Base-by-base conservation (phyloP, 2,797 vertebrate genomes). In the Platyrinchus mystaceus region DNA sequence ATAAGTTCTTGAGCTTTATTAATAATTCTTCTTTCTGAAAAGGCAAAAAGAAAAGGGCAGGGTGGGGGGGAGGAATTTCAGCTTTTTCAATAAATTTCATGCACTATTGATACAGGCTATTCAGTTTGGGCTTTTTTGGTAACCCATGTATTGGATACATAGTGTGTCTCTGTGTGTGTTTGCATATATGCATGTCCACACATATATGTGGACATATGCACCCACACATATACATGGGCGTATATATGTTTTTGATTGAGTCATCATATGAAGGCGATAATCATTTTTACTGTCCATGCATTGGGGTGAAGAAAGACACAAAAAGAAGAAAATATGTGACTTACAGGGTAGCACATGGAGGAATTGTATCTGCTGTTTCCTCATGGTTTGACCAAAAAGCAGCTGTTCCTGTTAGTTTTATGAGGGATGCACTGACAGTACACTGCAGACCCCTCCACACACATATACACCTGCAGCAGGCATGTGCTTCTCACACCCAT, bases 221-320 rank as follows among this genome's bases (percentile, higher is more conserved):
- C 7, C 9, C 14, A 9, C 8, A 10, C 1, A 18, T 6, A 18
- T 24, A 3, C 6, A 21, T 9, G 12, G 7, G 2, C 1, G 0
- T 27, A 3, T 41, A 4, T 18, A 44, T 21, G 7, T 50, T 17
- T 64, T 78, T 53, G 15, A 26, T 14, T 7, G 23, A 39, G 6
- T 16, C 44, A 82, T 11, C 30, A 56, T 23, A 62, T 32, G 22
- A 47, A 73, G 11, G 6, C 18, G 18, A n/a, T 27, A 10, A 12
- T n/a, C 11, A 10, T 49, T 74, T 63, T 53, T 66, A 17, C 32
- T 71, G 53, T 36, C 32, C 5, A 2, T 67, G 27, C 26, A 16
- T 30, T 64, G 12, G 3, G 12, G 3, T 64, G 37, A 87, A 78
- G 37, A 64, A 49, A 79, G 19, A 53, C 24, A 37, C 10, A n/a